These are phyloP conservation scores for Coremacera marginata DNA, from an alignment of 2,888 invertebrate genomes.

Conservation along the genomic window DNA sequence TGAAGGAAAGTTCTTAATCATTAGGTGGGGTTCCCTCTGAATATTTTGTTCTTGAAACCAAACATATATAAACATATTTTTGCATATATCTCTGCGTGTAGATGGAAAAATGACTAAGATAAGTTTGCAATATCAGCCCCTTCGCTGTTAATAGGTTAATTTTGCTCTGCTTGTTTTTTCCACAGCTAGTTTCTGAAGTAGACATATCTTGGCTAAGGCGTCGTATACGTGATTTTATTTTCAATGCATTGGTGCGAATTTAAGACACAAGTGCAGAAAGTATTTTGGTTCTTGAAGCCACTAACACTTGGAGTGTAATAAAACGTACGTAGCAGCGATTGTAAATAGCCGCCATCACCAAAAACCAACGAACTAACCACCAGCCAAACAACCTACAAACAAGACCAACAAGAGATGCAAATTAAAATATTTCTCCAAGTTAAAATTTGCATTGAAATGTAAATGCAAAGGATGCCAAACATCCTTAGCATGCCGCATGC, in stretches of 20 bases:
- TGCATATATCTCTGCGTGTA: too few species aligned
- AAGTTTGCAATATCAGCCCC: too few species aligned
- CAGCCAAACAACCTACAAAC: background rate
- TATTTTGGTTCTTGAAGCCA: background rate
- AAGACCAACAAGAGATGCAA: slow-evolving; percentile 27
- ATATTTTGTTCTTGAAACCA: too few species aligned
- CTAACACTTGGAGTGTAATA: background rate
- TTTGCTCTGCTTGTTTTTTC: background rate
- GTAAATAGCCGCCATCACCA: slow-evolving; percentile 24
- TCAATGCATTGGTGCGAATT: too few species aligned
- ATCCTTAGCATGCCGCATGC: slow-evolving; percentile 12
- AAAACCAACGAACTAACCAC: background rate
- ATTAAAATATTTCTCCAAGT: slow-evolving; percentile 33
- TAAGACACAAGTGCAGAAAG: background rate
- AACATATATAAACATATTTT: too few species aligned
- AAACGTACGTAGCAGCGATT: slow-evolving; percentile 4
- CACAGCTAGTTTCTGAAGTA: too few species aligned
- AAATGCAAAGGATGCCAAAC: slow-evolving; percentile 36
- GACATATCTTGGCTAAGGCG: too few species aligned
- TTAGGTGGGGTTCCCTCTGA: too few species aligned
- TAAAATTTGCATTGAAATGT: slow-evolving; percentile 35
- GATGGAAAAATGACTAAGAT: too few species aligned
- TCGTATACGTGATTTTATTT: too few species aligned
- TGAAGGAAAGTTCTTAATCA: too few species aligned
- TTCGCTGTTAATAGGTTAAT: background rate